Base-by-base conservation (phyloP, 2,797 vertebrate genomes). In the Lerista edwardsae region DNA sequence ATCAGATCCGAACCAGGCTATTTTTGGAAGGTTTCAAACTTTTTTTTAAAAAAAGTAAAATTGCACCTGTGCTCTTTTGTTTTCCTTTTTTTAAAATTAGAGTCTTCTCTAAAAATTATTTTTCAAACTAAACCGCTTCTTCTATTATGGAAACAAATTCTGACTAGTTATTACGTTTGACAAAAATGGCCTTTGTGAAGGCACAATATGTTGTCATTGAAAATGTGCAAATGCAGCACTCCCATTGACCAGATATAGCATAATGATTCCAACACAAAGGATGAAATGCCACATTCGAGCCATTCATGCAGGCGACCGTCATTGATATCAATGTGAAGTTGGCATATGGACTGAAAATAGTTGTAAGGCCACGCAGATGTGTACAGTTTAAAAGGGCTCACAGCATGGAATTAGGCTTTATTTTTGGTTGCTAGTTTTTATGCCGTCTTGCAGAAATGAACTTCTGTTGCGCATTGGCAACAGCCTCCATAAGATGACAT, bases 141-240 rank as follows among this genome's bases (percentile, higher is more conserved):
- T 81, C 55, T 86, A 44, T 73, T 47, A 77, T 3, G 6, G 82
- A 77, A 89, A 39, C 34, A 84, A 89, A 88, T 62, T 47, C 8
- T 57, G 84, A 79, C 23, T 75, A 80, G 67, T 82, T 85, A 80
- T 84, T 87, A 84, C 77, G 72, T 44, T 76, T 87, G 77, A 77
- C 79, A 75, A 72, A 36, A 86, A 27, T 82, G 90, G 9, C 36
- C 85, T 81, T 84, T 84, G 68, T 86, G 74, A 83, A 77, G 77
- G 64, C 67, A 87, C 82, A 84, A 77, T 84, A 72, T 87, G 78
- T 80, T 78, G 85, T 84, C 31, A 51, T 36, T 81, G 59, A 79
- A 73, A 91, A 84, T 82, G 83, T 84, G 74, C 65, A 87, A 73
- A 72, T 87, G 74, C 86, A 77, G 41, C 79, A 21, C 44, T 79